phyloP scores from a whole-genome alignment of 1,140 invertebrate genomes.

The Psilanteris sp. region DNA sequence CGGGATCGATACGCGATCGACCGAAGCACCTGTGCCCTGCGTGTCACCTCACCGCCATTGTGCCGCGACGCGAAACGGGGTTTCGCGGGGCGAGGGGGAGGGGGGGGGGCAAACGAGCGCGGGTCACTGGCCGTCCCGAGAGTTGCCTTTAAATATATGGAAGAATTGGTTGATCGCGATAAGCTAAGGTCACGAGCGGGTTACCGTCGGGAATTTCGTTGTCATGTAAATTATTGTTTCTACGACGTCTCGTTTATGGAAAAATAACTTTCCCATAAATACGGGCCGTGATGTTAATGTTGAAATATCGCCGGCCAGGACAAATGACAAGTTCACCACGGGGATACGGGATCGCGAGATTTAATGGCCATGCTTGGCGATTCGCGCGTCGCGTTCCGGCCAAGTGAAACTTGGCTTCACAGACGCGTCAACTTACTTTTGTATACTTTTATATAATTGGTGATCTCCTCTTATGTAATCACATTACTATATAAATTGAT shows the following conservation, averaged over 20 bases:
- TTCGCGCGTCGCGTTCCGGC: neutral
- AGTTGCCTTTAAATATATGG: slow-evolving; percentile 76
- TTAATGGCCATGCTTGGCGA: slow-evolving; percentile 26
- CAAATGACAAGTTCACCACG: slow-evolving; percentile 45
- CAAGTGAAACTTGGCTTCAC: slow-evolving; percentile 10
- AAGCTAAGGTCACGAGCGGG: slow-evolving; percentile 72
- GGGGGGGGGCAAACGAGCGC: slow-evolving; percentile 13
- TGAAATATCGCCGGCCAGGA: slow-evolving; percentile 35
- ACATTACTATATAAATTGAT: no score
- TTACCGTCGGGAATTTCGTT: slow-evolving; percentile 74
- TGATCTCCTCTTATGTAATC: no score
- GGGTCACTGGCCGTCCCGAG: slow-evolving; percentile 74
- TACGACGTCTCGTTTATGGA: slow-evolving; percentile 61
- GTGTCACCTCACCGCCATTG: slow-evolving; percentile 66
- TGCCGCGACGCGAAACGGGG: slow-evolving; percentile 47
- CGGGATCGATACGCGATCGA: slow-evolving; percentile 73
- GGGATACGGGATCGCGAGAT: slow-evolving; percentile 45
- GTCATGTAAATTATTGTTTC: slow-evolving; percentile 78
- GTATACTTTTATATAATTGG: no score
- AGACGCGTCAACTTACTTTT: no score
- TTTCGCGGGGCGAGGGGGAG: slow-evolving; percentile 7
- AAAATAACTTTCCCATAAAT: slow-evolving; percentile 61
- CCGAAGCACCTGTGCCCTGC: slow-evolving; percentile 75
- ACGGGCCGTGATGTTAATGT: slow-evolving; percentile 36
- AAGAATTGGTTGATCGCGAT: slow-evolving; percentile 78